Percentiles rank a stretch among this genome's conserved stretches.
Conservation (phyloP, 2,888 invertebrate species). For the Papilio demoleus region DNA sequence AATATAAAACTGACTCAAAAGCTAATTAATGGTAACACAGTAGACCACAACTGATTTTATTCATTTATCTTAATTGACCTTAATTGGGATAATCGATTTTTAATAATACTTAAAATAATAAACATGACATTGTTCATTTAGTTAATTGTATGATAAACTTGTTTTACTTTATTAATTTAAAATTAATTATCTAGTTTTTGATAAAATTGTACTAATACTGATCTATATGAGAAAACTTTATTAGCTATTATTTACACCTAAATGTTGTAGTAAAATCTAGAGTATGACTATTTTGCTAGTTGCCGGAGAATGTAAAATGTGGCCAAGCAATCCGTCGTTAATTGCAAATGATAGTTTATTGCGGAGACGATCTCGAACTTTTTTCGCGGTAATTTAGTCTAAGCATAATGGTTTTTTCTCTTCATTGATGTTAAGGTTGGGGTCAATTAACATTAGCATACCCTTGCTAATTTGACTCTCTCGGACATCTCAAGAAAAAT, state of each 20-base stretch:
- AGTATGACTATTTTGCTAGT: no score
- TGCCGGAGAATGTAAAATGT: no score
- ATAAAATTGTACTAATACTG: background rate
- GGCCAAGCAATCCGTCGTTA: no score
- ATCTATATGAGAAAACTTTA: background rate
- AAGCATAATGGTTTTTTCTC: no score
- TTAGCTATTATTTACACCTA: background rate
- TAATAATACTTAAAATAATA: conserved; percentile 22
- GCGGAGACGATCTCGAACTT: no score
- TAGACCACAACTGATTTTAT: conserved; percentile 17
- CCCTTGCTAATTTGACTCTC: background rate
- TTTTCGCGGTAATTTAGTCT: no score
- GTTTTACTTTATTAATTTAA: conserved; percentile 3
- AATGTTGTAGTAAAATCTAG: no score
- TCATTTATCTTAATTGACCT: conserved; percentile 6
- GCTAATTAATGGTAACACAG: conserved; percentile 6
- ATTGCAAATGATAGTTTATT: no score
- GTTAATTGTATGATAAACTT: background rate
- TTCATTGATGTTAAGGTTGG: background rate
- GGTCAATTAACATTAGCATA: background rate
- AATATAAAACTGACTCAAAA: conserved; percentile 1
- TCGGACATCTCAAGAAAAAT: no score
- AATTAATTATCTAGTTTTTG: background rate
- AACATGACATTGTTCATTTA: conserved; percentile 2
- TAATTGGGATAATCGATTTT: conserved; percentile 9